These are phyloP conservation scores for Rattus rattus DNA, from an alignment of 2,113 vertebrate genomes.

Conservation along the genomic window DNA sequence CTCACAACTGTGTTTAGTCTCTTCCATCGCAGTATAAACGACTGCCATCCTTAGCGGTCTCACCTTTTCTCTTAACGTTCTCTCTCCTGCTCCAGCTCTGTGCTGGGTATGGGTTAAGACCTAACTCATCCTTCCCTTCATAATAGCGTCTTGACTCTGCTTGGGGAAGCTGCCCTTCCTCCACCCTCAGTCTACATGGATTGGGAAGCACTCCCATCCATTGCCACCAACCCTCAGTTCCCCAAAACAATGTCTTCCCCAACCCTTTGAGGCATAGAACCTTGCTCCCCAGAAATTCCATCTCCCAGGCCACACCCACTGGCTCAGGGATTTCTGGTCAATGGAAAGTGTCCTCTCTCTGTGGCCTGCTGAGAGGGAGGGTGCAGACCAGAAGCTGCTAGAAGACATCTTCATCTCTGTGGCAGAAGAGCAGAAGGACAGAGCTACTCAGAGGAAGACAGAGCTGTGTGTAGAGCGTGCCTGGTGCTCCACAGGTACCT, in stretches of 20 bases:
- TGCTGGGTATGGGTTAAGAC: background rate
- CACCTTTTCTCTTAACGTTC: background rate
- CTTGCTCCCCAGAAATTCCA: background rate
- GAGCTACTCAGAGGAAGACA: background rate
- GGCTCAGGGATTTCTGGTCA: background rate
- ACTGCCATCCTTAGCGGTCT: background rate
- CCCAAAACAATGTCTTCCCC: background rate
- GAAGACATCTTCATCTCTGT: background rate
- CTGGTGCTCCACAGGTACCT: fast-evolving
- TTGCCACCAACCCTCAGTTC: too few species aligned
- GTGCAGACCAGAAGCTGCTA: background rate
- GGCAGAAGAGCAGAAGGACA: background rate
- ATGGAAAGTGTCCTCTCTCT: background rate
- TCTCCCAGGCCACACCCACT: background rate
- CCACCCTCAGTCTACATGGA: background rate
- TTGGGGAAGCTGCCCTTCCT: background rate
- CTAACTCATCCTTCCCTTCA: background rate
- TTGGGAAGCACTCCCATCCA: background rate
- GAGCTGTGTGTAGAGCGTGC: background rate
- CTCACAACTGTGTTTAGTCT: background rate
- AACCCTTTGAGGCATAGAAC: background rate
- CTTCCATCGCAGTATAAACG: background rate
- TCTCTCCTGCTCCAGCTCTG: background rate
- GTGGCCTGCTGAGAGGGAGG: background rate
- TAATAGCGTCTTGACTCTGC: background rate